Evolutionary conservation across 2,888 invertebrate species (phyloP), one percentile per base, ranked within the genome.

Genomic region (Platerodrilus igneus): DNA sequence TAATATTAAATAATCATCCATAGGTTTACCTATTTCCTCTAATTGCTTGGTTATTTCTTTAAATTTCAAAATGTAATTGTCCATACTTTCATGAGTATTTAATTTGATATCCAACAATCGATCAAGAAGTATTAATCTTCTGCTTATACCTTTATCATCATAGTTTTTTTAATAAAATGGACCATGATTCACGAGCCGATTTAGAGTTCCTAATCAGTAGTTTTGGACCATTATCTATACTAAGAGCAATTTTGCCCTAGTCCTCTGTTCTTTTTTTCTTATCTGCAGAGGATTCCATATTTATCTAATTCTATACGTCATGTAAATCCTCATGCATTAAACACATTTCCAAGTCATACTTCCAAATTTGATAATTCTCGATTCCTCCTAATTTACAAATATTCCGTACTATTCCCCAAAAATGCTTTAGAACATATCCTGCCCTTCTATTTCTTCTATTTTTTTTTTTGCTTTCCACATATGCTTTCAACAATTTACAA

Each of bases 81-180:
- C 19, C 19, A 18, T 13, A 11, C 6, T 20, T 4, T 20, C 7
- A 29, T 29, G n/a, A 28, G 5, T 15, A 2, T 6, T 30, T 30
- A 17, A 30, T 30, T 19, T 17, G 9, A 30, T 11, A 15, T 30
- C 11, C 2, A 17, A 18, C 7, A 30, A 19, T 10, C 17, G 10
- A 10, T 19, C 20, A 9, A 30, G 11, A n/a, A 17, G 11, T 10
- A 30, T 19, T 3, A 30, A 4, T 30, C 30, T n/a, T 15, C 29
- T 29, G 10, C 19, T 30, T 3, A 30, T 10, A 8, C 30, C 30
- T 18, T 30, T 30, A 18, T 30, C 19, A 19, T 30, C 30, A 19
- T 19, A 30, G 9, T n/a, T 19, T 30, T 30, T 30, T 10, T 9
- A 10, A 3, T 19, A 30, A 19, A 3, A 10, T 19, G 8, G 16